phyloP scores from a whole-genome alignment of 2,888 invertebrate genomes.

The Archips xylosteana region DNA sequence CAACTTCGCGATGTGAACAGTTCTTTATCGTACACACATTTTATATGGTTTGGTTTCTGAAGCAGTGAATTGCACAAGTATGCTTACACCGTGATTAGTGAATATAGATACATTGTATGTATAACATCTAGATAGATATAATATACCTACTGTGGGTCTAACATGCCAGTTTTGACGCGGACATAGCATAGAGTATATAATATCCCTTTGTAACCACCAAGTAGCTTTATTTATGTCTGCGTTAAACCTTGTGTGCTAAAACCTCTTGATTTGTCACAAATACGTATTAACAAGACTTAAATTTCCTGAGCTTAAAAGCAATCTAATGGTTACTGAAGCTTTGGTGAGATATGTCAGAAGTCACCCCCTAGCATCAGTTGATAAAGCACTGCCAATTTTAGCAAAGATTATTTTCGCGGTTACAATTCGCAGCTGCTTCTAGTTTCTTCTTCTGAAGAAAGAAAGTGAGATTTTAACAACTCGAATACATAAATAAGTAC shows the following conservation, averaged over 20 bases:
- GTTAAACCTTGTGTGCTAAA: neutral
- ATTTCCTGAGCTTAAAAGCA: neutral
- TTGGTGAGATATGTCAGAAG: constrained; percentile 1
- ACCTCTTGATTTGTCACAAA: neutral
- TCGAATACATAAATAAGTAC: no score
- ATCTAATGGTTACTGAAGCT: neutral
- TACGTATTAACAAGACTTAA: neutral
- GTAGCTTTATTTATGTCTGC: neutral
- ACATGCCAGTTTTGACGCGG: neutral
- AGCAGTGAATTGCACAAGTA: neutral
- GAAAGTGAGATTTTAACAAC: neutral
- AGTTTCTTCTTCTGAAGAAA: neutral
- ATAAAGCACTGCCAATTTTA: neutral
- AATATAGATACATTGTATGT: neutral
- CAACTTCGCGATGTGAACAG: neutral
- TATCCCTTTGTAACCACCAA: neutral
- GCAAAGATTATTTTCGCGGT: neutral
- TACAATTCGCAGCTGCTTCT: neutral
- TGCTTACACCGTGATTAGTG: constrained; percentile 3
- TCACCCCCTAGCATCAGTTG: neutral
- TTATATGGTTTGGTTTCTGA: neutral
- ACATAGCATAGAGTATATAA: neutral
- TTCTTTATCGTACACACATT: neutral
- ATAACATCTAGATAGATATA: constrained; percentile 3
- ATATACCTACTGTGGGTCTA: neutral